Evolutionary conservation across 2,113 vertebrate species (phyloP).

Genomic region (Cisticola juncidis): DNA sequence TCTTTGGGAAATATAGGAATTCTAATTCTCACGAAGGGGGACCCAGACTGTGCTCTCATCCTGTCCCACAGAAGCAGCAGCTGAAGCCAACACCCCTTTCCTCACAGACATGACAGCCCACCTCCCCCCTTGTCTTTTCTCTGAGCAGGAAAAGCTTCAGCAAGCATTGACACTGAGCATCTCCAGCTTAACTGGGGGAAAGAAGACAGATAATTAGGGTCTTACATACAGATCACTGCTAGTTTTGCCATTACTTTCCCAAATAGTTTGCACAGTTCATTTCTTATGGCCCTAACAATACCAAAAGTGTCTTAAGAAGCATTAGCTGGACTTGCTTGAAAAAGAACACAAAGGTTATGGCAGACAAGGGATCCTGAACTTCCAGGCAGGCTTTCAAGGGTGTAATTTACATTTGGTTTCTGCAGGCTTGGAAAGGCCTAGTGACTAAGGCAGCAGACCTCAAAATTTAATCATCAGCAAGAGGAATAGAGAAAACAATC

Average conservation of each 20-base stretch:
- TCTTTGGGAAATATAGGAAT: background rate
- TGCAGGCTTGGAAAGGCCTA: background rate
- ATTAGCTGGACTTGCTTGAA: background rate
- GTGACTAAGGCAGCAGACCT: background rate
- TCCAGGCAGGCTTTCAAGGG: background rate
- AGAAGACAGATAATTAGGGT: background rate
- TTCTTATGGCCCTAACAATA: background rate
- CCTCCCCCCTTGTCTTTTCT: background rate
- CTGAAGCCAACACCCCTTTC: background rate
- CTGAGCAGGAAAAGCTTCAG: background rate
- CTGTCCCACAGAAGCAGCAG: background rate
- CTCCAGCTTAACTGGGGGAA: background rate
- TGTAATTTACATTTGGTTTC: background rate
- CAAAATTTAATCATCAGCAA: conserved; percentile 4
- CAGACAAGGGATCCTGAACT: background rate
- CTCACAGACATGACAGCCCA: background rate
- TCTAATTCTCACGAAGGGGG: background rate
- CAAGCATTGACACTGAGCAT: background rate
- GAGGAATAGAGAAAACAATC: background rate
- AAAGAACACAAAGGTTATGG: background rate
- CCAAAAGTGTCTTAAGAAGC: background rate
- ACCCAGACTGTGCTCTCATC: background rate
- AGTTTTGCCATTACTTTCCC: background rate
- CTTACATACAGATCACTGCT: background rate
- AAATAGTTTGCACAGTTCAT: background rate